Evolutionary conservation across 2,113 vertebrate genomes (phyloP), one percentile per base, ranked within the genome.

Genomic region (Nipponia nippon): DNA sequence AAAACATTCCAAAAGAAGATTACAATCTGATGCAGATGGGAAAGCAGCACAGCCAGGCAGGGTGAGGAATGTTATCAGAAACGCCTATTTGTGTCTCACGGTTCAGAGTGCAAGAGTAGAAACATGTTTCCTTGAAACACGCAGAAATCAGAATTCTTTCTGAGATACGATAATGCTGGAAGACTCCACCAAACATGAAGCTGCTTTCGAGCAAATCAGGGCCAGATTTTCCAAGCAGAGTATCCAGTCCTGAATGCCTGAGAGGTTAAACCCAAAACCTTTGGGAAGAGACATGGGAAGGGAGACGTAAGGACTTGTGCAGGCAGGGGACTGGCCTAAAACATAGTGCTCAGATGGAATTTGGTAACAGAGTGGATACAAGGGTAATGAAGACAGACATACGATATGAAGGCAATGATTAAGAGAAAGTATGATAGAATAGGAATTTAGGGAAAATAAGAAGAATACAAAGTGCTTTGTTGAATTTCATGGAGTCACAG

Each of bases 1-100:
- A 93, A 91, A 65, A 23, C 72, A 78, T 91, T 93, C 73, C 83
- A 95, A 65, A 87, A 62, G 61, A 91, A 82, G 77, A 94, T 87
- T 67, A 72, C 78, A 96, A 82, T 90, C 61, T 81, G 66, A 86
- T 93, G 72, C 83, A 96, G 85, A 95, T 94, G 92, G 67, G 50
- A 88, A 90, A 94, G 42, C 55, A 81, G 81, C 63, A 65, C 7
- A 62, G 62, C 40, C 93, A 87, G 67, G 70, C 84, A 91, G 89
- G 42, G 49, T 72, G 65, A 91, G 89, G 83, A 93, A 84, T 91
- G 53, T 81, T 95, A 96, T 94, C 89, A 91, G 84, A 87, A 95
- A 95, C 9, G 13, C 81, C 89, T 71, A 40, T 88, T 90, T 88
- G 62, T 62, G 77, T 62, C 66, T 86, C 62, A 42, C 16, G 21